Evolutionary conservation across 92 coral and sea anemone genomes (phyloP).

Genomic region (Pocillopora meandrina): DNA sequence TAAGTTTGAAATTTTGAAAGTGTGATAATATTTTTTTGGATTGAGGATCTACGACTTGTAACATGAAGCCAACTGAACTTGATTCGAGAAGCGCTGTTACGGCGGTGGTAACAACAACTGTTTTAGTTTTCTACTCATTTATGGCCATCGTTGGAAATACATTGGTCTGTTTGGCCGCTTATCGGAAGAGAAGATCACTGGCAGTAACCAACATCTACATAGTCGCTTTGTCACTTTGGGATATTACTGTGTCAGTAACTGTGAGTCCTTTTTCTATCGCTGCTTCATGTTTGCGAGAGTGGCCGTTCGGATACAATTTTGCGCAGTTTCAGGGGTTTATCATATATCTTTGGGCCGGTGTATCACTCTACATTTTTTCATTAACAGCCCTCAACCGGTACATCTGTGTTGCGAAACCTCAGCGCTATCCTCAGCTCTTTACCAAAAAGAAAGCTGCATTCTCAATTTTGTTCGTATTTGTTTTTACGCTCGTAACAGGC

Average conservation of each 20-base stretch:
- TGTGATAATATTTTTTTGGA: no score
- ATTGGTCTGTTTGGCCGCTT: background rate
- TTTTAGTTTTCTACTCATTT: background rate
- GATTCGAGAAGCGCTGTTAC: background rate
- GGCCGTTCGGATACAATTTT: background rate
- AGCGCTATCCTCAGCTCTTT: background rate
- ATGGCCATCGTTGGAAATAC: background rate
- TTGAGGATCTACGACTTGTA: no score
- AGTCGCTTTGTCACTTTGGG: background rate
- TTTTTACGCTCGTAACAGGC: background rate
- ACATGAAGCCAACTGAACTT: background rate
- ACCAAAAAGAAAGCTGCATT: constrained; percentile 6
- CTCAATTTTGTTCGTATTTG: background rate
- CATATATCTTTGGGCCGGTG: background rate
- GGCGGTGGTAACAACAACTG: background rate
- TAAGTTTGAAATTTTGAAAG: no score
- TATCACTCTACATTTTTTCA: background rate
- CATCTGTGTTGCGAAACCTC: constrained; percentile 1
- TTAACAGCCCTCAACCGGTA: background rate
- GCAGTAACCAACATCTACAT: background rate
- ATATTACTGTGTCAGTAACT: background rate
- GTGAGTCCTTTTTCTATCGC: background rate
- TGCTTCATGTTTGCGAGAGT: background rate
- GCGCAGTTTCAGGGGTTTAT: background rate
- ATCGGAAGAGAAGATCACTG: background rate